These are phyloP conservation scores for Drosophila mojavensis DNA, from an alignment of 1,140 invertebrate species.

Conservation along the genomic window DNA sequence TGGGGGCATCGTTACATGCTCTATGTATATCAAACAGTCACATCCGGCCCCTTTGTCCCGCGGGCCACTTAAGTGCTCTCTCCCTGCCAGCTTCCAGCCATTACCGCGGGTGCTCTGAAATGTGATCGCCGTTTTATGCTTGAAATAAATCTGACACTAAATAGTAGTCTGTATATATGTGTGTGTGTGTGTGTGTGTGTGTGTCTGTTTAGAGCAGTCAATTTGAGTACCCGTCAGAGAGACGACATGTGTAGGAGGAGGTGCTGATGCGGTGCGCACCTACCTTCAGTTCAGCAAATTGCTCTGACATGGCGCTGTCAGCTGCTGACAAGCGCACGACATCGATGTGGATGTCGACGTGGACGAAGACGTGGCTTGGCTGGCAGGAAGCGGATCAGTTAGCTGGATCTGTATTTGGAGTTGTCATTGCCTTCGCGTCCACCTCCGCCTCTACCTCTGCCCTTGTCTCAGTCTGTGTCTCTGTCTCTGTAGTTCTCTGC, in stretches of 20 bases:
- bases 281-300: conserved; percentile 69
- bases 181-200: conserved; percentile 9
- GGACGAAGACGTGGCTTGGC: conserved; percentile 19
- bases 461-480: not conserved
- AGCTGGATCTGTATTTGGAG: conserved; percentile 21
- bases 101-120: conserved; percentile 51
- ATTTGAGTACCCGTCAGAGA: conserved; percentile 69
- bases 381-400: conserved; percentile 73
- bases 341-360: conserved; percentile 9
- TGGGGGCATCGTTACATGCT: conserved; percentile 1
- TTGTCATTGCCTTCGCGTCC: not conserved
- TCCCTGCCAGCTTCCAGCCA: not conserved
- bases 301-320: conserved; percentile 79
- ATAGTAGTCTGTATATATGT: conserved; percentile 45
- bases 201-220: conserved; percentile 57
- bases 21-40: conserved; percentile 37
- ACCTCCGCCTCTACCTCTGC: not conserved
- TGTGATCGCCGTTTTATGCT: conserved; percentile 75
- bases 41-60: conserved; percentile 68
- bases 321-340: conserved; percentile 77
- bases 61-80: conserved; percentile 72
- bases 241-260: conserved; percentile 51
- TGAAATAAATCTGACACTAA: conserved; percentile 78
- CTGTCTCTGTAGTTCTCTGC: not conserved
- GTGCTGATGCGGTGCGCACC: conserved; percentile 51